A percentile compares a stretch with the other conserved stretches of the same genome.
Evolutionary conservation across 2,113 vertebrate species (phyloP).

Genomic region (Lepidothrix coronata): DNA sequence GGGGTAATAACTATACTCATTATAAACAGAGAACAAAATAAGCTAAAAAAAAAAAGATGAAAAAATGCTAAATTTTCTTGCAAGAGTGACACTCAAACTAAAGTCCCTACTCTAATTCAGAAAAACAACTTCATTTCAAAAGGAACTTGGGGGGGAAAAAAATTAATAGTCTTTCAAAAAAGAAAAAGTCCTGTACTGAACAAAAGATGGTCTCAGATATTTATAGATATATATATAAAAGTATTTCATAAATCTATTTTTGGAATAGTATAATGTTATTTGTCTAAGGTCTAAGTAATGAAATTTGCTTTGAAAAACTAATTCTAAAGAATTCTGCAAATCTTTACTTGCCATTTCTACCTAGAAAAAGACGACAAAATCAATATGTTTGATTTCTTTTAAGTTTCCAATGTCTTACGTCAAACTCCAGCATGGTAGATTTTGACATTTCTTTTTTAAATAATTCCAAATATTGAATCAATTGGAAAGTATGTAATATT

Average conservation of each 20-base stretch:
- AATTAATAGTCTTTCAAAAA: neutral
- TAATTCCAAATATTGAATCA: neutral
- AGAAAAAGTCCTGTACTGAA: neutral
- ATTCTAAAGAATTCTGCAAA: neutral
- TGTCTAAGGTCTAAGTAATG: neutral
- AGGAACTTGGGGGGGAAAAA: neutral
- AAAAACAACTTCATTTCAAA: neutral
- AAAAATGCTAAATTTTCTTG: neutral
- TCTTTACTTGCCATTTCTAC: neutral
- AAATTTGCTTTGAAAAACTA: neutral
- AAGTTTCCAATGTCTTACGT: neutral
- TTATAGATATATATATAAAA: neutral
- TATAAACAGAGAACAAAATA: neutral
- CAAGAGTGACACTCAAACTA: neutral
- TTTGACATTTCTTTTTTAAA: neutral
- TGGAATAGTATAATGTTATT: neutral
- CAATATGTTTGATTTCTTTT: neutral
- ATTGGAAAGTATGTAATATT: neutral
- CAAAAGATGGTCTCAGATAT: neutral
- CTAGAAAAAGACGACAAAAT: neutral
- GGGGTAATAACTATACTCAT: neutral
- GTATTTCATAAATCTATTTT: neutral
- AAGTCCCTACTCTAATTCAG: neutral
- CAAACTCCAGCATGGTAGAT: neutral
- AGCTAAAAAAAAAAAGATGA: neutral